phyloP scores from a whole-genome alignment of 2,113 vertebrate species.

The Lasiurus cinereus region DNA sequence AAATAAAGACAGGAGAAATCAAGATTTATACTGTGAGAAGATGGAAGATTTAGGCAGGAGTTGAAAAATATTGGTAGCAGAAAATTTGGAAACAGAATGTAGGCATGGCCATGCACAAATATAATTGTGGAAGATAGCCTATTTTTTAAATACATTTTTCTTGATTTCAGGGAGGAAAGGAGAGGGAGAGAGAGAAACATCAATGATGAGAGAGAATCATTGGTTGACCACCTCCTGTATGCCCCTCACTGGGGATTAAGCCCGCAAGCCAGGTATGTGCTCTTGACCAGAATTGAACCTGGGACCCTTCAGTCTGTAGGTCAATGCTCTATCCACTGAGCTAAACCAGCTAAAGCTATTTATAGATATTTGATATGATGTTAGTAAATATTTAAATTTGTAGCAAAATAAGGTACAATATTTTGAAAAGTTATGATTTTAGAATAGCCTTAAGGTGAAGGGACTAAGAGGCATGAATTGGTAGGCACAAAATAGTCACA shows the following conservation, averaged over 20 bases:
- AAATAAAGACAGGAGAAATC: not conserved
- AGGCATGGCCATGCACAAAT: not conserved
- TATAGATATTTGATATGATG: not conserved
- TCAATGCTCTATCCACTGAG: too few species aligned
- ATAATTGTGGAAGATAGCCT: not conserved
- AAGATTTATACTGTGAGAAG: not conserved
- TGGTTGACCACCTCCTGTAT: too few species aligned
- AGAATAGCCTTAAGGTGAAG: not conserved
- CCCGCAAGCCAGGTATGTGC: too few species aligned
- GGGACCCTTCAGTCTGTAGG: too few species aligned
- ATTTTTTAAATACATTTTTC: not conserved
- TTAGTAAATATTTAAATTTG: slow-evolving; percentile 41
- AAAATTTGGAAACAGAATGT: not conserved
- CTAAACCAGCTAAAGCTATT: not conserved
- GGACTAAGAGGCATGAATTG: not conserved
- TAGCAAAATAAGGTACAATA: slow-evolving; percentile 2
- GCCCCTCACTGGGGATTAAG: too few species aligned
- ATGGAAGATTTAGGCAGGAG: slow-evolving; percentile 15
- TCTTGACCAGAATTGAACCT: too few species aligned
- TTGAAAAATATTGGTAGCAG: not conserved
- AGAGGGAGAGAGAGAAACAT: too few species aligned
- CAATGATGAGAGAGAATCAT: too few species aligned
- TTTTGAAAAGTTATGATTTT: not conserved
- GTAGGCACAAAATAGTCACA: not conserved
- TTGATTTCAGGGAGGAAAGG: too few species aligned